Percentiles rank a stretch among this genome's conserved stretches.
phyloP scores from a whole-genome alignment of 2,113 vertebrate genomes.

The Clinocottus analis region DNA sequence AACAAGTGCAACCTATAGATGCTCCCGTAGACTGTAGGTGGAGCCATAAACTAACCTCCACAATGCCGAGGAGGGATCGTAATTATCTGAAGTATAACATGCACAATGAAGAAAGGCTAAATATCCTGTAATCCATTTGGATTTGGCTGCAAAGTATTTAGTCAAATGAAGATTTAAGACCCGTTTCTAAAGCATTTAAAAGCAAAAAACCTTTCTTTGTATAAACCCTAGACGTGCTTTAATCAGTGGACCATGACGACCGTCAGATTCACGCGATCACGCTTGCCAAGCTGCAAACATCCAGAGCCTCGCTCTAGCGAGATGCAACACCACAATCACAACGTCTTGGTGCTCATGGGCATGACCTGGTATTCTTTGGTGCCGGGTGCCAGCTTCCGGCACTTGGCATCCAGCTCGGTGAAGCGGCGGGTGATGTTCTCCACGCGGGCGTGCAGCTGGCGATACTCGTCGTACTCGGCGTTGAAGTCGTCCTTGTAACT shows the following conservation, averaged over 20 bases:
- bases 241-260: too few species aligned
- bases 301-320: too few species aligned
- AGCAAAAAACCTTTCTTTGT: too few species aligned
- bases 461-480: slow-evolving; percentile 92
- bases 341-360: not conserved
- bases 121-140: too few species aligned
- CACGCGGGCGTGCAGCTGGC: slow-evolving; percentile 85
- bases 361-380: slow-evolving; percentile 91
- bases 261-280: too few species aligned
- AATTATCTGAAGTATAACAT: too few species aligned
- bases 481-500: slow-evolving; percentile 92
- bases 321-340: not conserved
- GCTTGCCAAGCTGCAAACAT: too few species aligned
- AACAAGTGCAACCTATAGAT: not conserved
- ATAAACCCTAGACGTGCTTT: too few species aligned
- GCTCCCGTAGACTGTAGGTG: not conserved
- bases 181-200: too few species aligned
- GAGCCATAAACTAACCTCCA: not conserved
- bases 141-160: not conserved
- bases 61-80: not conserved
- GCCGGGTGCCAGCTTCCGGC: slow-evolving; percentile 85
- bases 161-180: not conserved
- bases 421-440: slow-evolving; percentile 87
- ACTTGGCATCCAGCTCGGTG: slow-evolving; percentile 83
- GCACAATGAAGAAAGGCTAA: too few species aligned